These are phyloP conservation scores for Caenorhabditis elegans DNA, from an alignment of 1,140 invertebrate species.

Conservation along the genomic window DNA sequence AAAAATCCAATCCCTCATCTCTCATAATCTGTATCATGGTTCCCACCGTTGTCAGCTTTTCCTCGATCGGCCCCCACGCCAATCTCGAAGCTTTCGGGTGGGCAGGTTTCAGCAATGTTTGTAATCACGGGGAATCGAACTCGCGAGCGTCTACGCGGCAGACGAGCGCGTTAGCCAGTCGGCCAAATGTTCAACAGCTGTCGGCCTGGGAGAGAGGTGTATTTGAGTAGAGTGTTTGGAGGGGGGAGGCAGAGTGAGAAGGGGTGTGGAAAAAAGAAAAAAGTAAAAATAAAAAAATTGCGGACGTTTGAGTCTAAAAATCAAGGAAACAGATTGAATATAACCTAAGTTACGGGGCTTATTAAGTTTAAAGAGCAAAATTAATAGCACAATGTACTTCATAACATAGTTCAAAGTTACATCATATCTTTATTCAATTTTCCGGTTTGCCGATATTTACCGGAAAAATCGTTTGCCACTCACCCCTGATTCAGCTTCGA, in stretches of 20 bases:
- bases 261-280: no score
- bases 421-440: no score
- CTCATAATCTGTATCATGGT: conserved; percentile 30
- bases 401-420: no score
- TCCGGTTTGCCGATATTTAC: no score
- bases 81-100: background rate
- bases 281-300: no score
- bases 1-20: background rate
- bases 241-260: background rate
- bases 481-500: no score
- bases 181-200: background rate
- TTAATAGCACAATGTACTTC: no score
- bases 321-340: no score
- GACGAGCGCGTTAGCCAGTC: background rate
- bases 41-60: conserved; percentile 4
- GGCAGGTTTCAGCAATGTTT: background rate
- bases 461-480: no score
- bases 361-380: no score
- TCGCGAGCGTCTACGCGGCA: background rate
- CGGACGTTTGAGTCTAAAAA: no score
- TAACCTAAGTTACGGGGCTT: no score
- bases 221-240: background rate
- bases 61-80: background rate
- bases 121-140: background rate
- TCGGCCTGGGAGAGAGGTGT: background rate